Conservation (phyloP, 1,140 invertebrate genomes). For the Odontomachus brunneus region DNA sequence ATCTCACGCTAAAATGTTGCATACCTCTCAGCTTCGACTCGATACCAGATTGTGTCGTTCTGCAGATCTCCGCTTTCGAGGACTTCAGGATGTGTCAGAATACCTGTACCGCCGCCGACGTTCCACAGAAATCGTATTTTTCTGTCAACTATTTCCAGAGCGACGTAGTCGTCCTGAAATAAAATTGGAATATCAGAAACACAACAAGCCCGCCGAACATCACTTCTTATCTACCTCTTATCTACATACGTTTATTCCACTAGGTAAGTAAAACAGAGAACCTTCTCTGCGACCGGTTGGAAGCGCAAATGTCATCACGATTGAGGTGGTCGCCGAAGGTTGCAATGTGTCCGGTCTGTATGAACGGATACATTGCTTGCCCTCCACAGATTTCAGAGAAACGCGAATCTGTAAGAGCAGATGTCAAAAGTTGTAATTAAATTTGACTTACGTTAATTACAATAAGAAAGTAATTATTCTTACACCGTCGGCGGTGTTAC, state of each 20-base stretch:
- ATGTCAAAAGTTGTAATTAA: not conserved
- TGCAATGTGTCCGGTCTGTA: constrained; percentile 88
- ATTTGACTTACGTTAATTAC: not conserved
- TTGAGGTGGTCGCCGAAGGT: constrained; percentile 89
- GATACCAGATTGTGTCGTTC: constrained; percentile 90
- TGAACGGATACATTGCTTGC: constrained; percentile 90
- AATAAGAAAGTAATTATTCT: constrained; percentile 70
- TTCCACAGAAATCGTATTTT: constrained; percentile 92
- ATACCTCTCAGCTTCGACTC: constrained; percentile 89
- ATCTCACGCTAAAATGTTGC: constrained; percentile 51
- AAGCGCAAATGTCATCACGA: constrained; percentile 89
- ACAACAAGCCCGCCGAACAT: not conserved
- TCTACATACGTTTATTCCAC: constrained; percentile 85
- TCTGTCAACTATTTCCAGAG: constrained; percentile 92
- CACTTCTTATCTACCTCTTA: not conserved
- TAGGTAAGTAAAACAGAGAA: constrained; percentile 89
- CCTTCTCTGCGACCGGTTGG: constrained; percentile 87
- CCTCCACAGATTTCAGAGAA: constrained; percentile 88
- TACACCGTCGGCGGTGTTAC: constrained; percentile 93
- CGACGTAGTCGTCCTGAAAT: constrained; percentile 89
- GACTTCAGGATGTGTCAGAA: constrained; percentile 88
- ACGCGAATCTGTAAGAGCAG: constrained; percentile 89
- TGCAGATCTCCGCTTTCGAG: constrained; percentile 86
- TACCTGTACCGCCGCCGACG: constrained; percentile 89
- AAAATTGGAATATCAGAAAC: constrained; percentile 1